Evolutionary conservation across 2,113 vertebrate species (phyloP).

Genomic region (Chunga burmeisteri): DNA sequence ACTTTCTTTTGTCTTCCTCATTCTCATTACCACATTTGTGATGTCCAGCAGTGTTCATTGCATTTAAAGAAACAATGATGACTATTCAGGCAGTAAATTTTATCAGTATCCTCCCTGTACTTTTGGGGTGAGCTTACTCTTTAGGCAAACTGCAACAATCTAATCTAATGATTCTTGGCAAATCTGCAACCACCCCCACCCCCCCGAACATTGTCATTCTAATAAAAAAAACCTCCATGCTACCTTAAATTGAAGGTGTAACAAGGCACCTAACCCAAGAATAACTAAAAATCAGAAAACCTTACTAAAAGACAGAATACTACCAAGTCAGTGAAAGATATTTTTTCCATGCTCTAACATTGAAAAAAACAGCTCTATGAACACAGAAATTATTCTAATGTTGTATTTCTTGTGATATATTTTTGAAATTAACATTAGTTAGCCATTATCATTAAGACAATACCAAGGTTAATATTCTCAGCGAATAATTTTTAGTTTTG

Average conservation of each 20-base stretch:
- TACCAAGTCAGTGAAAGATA: not conserved
- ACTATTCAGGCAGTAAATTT: not conserved
- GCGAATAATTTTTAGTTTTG: not conserved
- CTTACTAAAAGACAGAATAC: not conserved
- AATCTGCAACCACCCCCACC: not conserved
- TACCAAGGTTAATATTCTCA: not conserved
- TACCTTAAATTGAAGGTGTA: not conserved
- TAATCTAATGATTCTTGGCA: not conserved
- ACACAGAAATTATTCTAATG: not conserved
- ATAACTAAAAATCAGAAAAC: not conserved
- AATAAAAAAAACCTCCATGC: not conserved
- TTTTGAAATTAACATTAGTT: not conserved
- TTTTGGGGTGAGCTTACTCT: not conserved
- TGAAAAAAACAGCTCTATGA: not conserved
- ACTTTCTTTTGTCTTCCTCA: not conserved
- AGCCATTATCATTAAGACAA: not conserved
- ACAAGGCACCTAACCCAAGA: not conserved
- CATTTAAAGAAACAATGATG: not conserved
- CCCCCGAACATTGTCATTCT: not conserved
- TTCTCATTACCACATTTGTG: not conserved
- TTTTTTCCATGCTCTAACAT: not conserved
- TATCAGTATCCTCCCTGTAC: not conserved
- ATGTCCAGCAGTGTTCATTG: not conserved
- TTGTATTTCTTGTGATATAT: not conserved
- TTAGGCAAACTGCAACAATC: not conserved